Evolutionary conservation across 1,140 invertebrate species (phyloP).

Genomic region (Littorina saxatilis): DNA sequence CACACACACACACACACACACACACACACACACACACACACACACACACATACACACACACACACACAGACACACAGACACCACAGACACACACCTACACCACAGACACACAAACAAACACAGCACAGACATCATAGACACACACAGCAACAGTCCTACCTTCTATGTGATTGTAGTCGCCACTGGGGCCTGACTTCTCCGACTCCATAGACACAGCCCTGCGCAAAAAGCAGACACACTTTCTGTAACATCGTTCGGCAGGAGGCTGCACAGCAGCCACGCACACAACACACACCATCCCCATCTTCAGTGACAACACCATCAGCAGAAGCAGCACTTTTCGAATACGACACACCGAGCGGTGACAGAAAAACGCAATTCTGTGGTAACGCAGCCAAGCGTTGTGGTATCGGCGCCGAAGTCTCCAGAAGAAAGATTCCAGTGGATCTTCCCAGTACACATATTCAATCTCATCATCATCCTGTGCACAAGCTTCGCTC

Average conservation of each 20-base stretch:
- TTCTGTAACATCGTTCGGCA: constrained; percentile 41
- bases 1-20: neutral
- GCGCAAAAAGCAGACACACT: constrained; percentile 59
- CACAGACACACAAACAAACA: neutral
- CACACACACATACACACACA: neutral
- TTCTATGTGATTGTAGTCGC: constrained; percentile 73
- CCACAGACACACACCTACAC: neutral
- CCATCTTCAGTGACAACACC: neutral
- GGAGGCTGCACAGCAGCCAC: neutral
- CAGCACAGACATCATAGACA: too few relatives aligned
- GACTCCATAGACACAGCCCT: constrained; percentile 68
- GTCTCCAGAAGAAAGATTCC: too few relatives aligned
- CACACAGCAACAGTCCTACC: constrained; percentile 48
- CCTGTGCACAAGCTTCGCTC: neutral
- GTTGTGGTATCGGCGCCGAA: neutral
- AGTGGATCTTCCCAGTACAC: neutral
- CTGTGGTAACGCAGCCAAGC: neutral
- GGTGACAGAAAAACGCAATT: neutral
- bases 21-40: neutral
- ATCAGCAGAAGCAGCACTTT: neutral
- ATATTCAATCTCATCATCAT: too few relatives aligned
- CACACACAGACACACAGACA: too few relatives aligned
- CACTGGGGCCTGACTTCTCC: constrained; percentile 67
- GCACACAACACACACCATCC: neutral
- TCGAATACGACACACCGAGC: neutral